Percentiles rank a stretch among this genome's conserved stretches.
phyloP scores from a whole-genome alignment of 2,888 invertebrate species.

The Morpho achilles region DNA sequence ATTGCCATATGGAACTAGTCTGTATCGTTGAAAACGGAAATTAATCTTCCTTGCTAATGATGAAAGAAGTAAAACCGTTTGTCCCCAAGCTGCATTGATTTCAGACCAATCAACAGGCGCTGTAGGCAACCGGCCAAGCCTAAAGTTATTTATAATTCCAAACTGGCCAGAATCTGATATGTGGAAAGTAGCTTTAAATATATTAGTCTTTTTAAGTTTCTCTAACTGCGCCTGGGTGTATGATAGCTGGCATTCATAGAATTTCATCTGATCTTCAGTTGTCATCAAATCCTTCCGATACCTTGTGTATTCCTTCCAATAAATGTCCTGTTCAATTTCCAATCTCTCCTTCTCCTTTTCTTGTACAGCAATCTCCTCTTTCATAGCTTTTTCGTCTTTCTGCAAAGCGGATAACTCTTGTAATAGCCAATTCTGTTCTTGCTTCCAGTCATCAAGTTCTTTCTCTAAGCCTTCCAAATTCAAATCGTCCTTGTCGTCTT shows the following conservation, averaged over 20 bases:
- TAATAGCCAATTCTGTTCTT: constrained; percentile 86
- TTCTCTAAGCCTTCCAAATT: constrained; percentile 88
- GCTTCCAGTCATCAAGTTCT: constrained; percentile 87
- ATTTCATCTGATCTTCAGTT: constrained; percentile 88
- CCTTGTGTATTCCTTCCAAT: constrained; percentile 94
- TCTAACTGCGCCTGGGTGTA: constrained; percentile 93
- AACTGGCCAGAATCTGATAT: constrained; percentile 98
- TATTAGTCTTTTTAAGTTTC: constrained; percentile 94
- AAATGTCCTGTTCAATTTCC: constrained; percentile 88
- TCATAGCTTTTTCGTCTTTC: constrained; percentile 85
- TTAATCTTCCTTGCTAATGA: constrained; percentile 95
- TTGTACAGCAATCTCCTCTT: constrained; percentile 83
- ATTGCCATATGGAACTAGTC: constrained; percentile 96
- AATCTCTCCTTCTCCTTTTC: constrained; percentile 85
- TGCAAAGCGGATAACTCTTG: constrained; percentile 87
- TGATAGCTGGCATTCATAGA: constrained; percentile 89
- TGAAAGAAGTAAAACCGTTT: constrained; percentile 94
- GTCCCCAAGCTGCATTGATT: constrained; percentile 99
- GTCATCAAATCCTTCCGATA: constrained; percentile 91
- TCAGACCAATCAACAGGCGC: constrained; percentile 98
- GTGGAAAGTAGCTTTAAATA: constrained; percentile 98
- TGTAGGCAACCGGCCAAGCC: constrained; percentile 94
- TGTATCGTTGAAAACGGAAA: constrained; percentile 92
- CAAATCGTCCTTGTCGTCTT: constrained; percentile 83
- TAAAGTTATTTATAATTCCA: constrained; percentile 98